Base-by-base conservation (phyloP, 2,113 vertebrate genomes). In the Microtus oregoni region DNA sequence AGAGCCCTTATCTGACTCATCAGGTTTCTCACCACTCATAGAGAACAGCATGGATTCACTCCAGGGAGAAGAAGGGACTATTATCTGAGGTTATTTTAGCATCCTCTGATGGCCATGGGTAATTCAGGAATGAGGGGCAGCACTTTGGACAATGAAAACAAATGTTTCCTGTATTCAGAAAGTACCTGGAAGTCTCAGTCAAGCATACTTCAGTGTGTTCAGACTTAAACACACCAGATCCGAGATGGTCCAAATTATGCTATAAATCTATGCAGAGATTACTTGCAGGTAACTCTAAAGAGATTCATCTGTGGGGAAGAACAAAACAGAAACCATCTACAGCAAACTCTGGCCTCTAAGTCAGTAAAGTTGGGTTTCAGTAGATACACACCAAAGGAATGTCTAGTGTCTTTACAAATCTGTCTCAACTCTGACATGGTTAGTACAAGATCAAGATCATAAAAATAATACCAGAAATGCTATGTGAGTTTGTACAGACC, bases 141-240 rank as follows among this genome's bases (percentile, higher is more conserved):
- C 75, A 87, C 93, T 50, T 95, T 61, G 85, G n/a, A 67, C 5
- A 92, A 38, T 38, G 58, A 92, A 90, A 50, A 94, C 89, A 95
- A 91, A 73, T 86, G 94, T 79, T 75, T 50, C 70, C 32, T 91
- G 12, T 7, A 91, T 77, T 77, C 65, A 88, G 26, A 96, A 95
- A 89, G 70, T 81, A 91, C 22, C 58, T 85, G 20, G n/a, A 72
- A 88, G 61, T 12, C 73, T 94, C 35, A 94, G 55, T 91, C 89
- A 96, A 76, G 92, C 2, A 30, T 26, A 92, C 41, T 85, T 89
- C 38, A 88, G 82, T 55, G 15, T 78, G 61, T 52, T 58, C 76
- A 87, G 20, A 38, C 13, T 17, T 77, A 83, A 77, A 70, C 30
- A 77, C 41, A 91, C 86, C 38, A 65, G 28, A 87, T 55, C 72